Evolutionary conservation across 2,113 vertebrate species (phyloP).

Genomic region (Cepphus grylle): DNA sequence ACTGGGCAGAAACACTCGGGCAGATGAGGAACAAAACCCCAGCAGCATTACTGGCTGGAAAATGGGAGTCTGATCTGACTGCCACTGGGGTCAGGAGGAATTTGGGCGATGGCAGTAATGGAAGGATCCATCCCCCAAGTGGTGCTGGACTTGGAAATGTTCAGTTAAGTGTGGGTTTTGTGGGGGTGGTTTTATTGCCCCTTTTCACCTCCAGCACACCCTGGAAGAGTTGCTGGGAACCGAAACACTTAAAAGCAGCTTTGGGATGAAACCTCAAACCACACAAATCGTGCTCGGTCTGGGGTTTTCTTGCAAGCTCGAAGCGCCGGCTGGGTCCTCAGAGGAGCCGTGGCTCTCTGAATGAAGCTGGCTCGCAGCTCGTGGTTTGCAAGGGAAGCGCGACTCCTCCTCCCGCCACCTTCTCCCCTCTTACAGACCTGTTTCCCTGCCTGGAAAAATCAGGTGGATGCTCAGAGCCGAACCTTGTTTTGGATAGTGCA

Average conservation of each 20-base stretch:
- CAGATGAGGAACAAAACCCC: not conserved
- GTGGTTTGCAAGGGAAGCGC: not conserved
- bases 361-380: not conserved
- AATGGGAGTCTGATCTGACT: not conserved
- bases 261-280: slow-evolving; percentile 54
- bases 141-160: slow-evolving; percentile 34
- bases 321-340: not conserved
- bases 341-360: not conserved
- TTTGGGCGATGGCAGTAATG: not conserved
- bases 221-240: slow-evolving; percentile 49
- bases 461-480: not conserved
- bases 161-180: slow-evolving; percentile 52
- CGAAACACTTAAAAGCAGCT: slow-evolving; percentile 19
- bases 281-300: slow-evolving; percentile 13
- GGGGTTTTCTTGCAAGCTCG: slow-evolving; percentile 20
- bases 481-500: accelerated
- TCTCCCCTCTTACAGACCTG: not conserved
- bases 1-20: not conserved
- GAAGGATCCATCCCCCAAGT: not conserved
- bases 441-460: not conserved
- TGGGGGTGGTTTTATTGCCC: slow-evolving; percentile 41
- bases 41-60: not conserved
- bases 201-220: slow-evolving; percentile 37
- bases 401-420: not conserved
- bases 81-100: not conserved